These are phyloP conservation scores for Alviniconcha marisindica DNA, from an alignment of 1,140 invertebrate species.

Conservation along the genomic window DNA sequence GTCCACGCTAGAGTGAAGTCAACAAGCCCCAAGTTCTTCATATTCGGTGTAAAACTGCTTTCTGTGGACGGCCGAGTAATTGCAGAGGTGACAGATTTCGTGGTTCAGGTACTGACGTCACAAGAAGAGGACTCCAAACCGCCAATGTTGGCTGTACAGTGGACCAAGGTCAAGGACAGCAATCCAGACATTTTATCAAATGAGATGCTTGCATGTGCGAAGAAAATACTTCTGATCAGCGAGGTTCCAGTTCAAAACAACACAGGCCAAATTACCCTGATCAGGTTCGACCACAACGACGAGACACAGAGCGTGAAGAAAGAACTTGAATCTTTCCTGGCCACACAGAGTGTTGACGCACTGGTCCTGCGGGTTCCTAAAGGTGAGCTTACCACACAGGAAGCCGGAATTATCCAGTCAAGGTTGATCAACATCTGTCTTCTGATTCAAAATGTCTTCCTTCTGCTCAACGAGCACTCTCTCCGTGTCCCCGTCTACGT, in stretches of 20 bases:
- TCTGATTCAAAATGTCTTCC: conserved; percentile 28
- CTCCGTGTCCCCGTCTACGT: not conserved
- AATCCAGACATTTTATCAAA: not conserved
- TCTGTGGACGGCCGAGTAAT: conserved; percentile 52
- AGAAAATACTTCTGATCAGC: not conserved
- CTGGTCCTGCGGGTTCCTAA: not conserved
- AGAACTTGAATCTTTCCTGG: not conserved
- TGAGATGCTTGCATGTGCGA: not conserved
- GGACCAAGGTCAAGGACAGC: not conserved
- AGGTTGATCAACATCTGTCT: conserved; percentile 14
- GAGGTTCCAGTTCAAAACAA: not conserved
- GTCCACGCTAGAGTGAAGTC: conserved; percentile 39
- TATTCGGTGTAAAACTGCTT: conserved; percentile 49
- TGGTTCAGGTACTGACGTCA: conserved; percentile 18
- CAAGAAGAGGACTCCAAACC: not conserved
- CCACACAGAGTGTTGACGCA: not conserved
- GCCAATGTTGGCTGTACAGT: not conserved
- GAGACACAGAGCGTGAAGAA: not conserved
- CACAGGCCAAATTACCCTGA: not conserved
- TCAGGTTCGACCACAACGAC: not conserved
- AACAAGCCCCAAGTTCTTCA: conserved; percentile 2
- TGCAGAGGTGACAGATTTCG: conserved; percentile 45
- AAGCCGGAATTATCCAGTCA: not conserved
- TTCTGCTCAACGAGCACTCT: not conserved
- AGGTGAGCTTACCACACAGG: not conserved